These are phyloP conservation scores for Clunio marinus DNA, from an alignment of 2,888 invertebrate species.

Conservation along the genomic window DNA sequence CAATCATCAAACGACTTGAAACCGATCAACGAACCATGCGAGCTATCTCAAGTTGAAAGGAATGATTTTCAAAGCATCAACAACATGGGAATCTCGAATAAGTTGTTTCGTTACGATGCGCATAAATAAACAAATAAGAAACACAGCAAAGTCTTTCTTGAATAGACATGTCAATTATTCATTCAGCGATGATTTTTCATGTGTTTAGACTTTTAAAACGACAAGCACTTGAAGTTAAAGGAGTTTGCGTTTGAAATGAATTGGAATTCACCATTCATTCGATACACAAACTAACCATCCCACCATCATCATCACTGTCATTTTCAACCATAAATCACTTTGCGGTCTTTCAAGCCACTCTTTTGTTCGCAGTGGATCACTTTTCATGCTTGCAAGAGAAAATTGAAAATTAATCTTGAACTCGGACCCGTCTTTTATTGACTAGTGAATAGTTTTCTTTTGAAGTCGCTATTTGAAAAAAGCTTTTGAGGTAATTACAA, in stretches of 20 bases:
- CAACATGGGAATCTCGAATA: neutral
- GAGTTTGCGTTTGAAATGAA: neutral
- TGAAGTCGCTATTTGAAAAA: no score
- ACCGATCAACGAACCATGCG: no score
- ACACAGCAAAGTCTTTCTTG: neutral
- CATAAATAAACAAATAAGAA: constrained; percentile 27
- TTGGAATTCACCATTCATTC: neutral
- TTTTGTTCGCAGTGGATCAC: neutral
- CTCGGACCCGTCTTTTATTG: neutral
- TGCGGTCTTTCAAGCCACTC: neutral
- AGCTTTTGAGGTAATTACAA: constrained; percentile 14
- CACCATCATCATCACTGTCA: constrained; percentile 25
- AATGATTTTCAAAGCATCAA: neutral
- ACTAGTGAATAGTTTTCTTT: neutral
- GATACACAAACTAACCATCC: neutral
- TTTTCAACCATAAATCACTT: constrained; percentile 38
- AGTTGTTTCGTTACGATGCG: neutral
- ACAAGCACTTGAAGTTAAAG: neutral
- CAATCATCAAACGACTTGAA: neutral
- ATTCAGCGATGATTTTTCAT: constrained; percentile 16
- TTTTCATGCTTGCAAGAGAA: neutral
- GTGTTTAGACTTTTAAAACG: neutral
- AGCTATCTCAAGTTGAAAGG: no score
- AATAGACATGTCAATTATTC: constrained; percentile 26
- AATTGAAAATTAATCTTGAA: constrained; percentile 21